Percentiles rank a stretch among this genome's conserved stretches.
Evolutionary conservation across 2,797 vertebrate species (phyloP).

Genomic region (Antennarius maculatus): DNA sequence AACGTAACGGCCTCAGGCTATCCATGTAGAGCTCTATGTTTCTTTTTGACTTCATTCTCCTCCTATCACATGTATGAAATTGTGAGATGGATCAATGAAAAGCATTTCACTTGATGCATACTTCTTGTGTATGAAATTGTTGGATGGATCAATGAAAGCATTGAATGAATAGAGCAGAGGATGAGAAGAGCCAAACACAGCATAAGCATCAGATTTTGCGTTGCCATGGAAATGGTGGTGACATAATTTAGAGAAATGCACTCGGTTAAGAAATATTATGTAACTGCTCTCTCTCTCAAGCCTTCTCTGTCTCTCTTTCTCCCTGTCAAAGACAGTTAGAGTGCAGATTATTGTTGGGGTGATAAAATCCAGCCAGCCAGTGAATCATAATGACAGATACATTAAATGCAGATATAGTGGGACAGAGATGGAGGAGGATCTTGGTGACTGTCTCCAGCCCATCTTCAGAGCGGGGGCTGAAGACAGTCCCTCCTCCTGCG

Average conservation of each 20-base stretch:
- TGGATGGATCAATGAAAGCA: conserved; percentile 51
- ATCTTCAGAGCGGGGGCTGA: conserved; percentile 37
- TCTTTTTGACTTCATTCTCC: background rate
- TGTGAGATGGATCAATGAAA: conserved; percentile 52
- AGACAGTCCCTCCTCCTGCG: conserved; percentile 46
- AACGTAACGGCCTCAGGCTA: background rate
- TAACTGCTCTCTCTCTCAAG: conserved; percentile 58
- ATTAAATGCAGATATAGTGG: conserved; percentile 45
- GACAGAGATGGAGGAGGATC: conserved; percentile 38
- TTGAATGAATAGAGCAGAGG: conserved; percentile 50
- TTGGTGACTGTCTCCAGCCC: conserved; percentile 38
- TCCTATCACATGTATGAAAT: conserved; percentile 18
- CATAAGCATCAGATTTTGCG: conserved; percentile 52
- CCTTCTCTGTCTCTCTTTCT: conserved; percentile 25
- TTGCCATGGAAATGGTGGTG: conserved; percentile 81
- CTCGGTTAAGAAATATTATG: conserved; percentile 78
- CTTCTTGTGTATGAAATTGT: background rate
- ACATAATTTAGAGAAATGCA: conserved; percentile 77
- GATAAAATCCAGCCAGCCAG: conserved; percentile 54
- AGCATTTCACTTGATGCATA: background rate
- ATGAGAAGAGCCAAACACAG: conserved; percentile 36
- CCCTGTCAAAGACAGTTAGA: conserved; percentile 61
- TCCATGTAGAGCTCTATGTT: conserved; percentile 4
- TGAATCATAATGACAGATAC: conserved; percentile 58
- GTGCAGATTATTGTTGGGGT: conserved; percentile 64